phyloP scores from a whole-genome alignment of 2,888 invertebrate genomes.

The Horisme vitalbata region DNA sequence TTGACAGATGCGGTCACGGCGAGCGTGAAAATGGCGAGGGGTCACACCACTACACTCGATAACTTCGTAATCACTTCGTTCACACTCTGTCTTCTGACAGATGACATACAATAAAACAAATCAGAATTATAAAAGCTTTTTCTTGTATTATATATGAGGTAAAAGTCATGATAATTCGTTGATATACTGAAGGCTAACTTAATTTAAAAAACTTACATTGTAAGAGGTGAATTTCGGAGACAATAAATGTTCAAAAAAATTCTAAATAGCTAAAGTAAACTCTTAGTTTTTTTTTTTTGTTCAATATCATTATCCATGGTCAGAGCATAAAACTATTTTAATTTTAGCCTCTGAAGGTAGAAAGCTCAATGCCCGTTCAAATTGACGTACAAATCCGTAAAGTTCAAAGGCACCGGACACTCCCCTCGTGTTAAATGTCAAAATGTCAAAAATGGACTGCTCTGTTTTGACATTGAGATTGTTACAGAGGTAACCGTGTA shows the following conservation, averaged over 20 bases:
- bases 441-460: constrained; percentile 14
- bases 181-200: too few species aligned
- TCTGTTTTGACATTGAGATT: constrained; percentile 15
- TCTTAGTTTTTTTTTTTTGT: background rate
- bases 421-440: constrained; percentile 30
- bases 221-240: too few species aligned
- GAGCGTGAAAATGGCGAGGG: constrained; percentile 19
- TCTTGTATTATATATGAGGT: background rate
- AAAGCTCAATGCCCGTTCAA: constrained; percentile 21
- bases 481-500: background rate
- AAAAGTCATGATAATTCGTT: background rate
- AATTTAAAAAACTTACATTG: too few species aligned
- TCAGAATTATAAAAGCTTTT: too few species aligned
- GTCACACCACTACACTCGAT: constrained; percentile 21
- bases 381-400: constrained; percentile 28
- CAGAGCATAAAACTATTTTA: background rate
- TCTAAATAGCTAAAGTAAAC: too few species aligned
- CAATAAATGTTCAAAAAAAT: too few species aligned
- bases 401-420: constrained; percentile 34
- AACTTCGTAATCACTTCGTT: constrained; percentile 23
- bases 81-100: constrained; percentile 25
- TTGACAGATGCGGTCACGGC: constrained; percentile 28
- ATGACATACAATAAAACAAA: constrained; percentile 11
- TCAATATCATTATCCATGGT: background rate
- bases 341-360: constrained; percentile 14